These are phyloP conservation scores for Drosophila fuyamai DNA, from an alignment of 1,140 invertebrate species.

Conservation along the genomic window DNA sequence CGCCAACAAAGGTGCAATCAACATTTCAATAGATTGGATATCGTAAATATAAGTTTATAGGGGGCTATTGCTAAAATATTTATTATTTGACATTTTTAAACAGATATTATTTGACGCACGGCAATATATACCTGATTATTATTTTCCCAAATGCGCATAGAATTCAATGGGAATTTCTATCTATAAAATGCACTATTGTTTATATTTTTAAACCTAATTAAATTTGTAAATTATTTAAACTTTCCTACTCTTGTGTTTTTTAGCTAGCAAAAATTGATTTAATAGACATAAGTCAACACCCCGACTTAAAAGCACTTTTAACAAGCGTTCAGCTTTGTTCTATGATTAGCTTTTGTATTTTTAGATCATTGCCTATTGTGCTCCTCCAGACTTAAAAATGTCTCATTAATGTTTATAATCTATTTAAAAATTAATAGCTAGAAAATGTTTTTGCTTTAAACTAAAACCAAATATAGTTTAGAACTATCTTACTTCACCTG, in stretches of 20 bases:
- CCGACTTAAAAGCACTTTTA: neutral
- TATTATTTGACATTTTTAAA: conserved; percentile 19
- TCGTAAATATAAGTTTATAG: conserved; percentile 19
- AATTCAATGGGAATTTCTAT: neutral
- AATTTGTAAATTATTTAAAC: neutral
- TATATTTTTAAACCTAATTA: neutral
- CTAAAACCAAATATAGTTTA: too few species aligned
- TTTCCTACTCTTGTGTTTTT: neutral
- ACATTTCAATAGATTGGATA: conserved; percentile 15
- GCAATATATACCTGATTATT: neutral
- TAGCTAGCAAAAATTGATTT: neutral
- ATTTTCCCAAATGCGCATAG: neutral
- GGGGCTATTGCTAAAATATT: conserved; percentile 7
- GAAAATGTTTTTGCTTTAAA: too few species aligned
- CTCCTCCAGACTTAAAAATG: neutral
- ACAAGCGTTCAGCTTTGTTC: neutral
- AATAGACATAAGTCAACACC: neutral
- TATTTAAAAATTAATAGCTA: too few species aligned
- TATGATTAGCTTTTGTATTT: neutral
- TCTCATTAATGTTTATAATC: too few species aligned
- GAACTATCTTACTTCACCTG: neutral
- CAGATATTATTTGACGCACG: neutral
- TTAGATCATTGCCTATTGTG: neutral
- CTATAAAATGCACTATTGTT: neutral
- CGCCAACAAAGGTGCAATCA: conserved; percentile 10